Evolutionary conservation across 2,113 vertebrate species (phyloP).

Genomic region (Pteropus alecto): DNA sequence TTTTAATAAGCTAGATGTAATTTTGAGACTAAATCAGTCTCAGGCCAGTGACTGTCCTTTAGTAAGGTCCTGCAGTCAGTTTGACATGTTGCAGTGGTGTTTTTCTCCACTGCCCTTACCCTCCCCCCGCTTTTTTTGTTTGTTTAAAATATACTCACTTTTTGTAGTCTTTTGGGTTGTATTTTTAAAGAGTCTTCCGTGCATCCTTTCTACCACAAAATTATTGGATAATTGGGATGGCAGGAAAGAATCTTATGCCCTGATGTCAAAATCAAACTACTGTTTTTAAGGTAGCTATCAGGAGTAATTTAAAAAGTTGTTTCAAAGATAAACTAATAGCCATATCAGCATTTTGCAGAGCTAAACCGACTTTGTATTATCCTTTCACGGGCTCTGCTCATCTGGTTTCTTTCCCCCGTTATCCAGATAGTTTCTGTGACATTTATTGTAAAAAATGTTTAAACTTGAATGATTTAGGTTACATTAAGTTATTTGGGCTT

Average conservation of each 20-base stretch:
- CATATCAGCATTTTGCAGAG: neutral
- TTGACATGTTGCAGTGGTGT: neutral
- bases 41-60: neutral
- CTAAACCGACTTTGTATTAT: neutral
- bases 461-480: neutral
- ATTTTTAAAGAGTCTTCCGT: neutral
- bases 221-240: neutral
- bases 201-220: neutral
- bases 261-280: neutral
- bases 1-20: neutral
- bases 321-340: neutral
- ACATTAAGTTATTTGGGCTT: conserved; percentile 72
- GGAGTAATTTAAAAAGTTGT: neutral
- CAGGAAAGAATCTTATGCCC: neutral
- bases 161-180: neutral
- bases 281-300: neutral
- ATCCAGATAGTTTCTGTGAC: neutral
- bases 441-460: neutral
- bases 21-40: neutral
- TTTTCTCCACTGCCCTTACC: neutral
- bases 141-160: neutral
- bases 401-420: neutral
- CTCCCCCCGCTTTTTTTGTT: neutral
- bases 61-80: neutral
- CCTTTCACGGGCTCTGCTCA: neutral